Evolutionary conservation across 2,113 vertebrate species (phyloP), one percentile per base, ranked within the genome.

Genomic region (Melospiza georgiana): DNA sequence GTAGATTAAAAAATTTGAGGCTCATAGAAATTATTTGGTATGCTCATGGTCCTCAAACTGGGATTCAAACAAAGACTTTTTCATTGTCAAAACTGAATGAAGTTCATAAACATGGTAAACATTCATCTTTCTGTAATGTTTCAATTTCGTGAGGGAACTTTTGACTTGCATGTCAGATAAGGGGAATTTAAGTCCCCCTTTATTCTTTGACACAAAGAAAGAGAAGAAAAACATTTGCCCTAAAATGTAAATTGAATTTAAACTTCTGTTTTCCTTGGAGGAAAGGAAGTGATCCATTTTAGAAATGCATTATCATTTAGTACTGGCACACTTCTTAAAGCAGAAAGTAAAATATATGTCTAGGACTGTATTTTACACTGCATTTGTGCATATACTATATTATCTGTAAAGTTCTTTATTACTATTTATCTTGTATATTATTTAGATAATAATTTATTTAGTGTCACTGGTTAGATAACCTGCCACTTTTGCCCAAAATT

Each of bases 251-350:
- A 62, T 69, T 58, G 35, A 75, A 94, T 62, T 92, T 84, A 62
- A 83, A 89, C 20, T 54, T 57, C 6, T 72, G 18, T 61, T 95
- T 75, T 87, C 18, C 41, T 72, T 63, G 12, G 22, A 78, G 37
- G 16, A 93, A 92, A 83, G 6, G 2, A 33, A 69, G 16, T 8
- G 20, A 86, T 80, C 6, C 2, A 58, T 51, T 93, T 92, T 10
- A 79, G 83, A 93, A 73, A 91, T 22, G 66, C 15, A 80, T 48
- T 84, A 88, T 63, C 16, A 87, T 91, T 92, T 87, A 90, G 44
- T 81, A 84, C 39, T 89, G 61, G 37, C 66, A 87, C 3, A 61
- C 21, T 51, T 73, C 41, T 94, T 77, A 54, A 77, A 79, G 75
- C 75, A 14, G 63, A 35, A 90, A 55, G 20, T 57, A 79, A 46